A percentile compares a stretch with the other conserved stretches of the same genome.
phyloP scores from a whole-genome alignment of 2,888 invertebrate genomes.

The Notodonta ziczac region DNA sequence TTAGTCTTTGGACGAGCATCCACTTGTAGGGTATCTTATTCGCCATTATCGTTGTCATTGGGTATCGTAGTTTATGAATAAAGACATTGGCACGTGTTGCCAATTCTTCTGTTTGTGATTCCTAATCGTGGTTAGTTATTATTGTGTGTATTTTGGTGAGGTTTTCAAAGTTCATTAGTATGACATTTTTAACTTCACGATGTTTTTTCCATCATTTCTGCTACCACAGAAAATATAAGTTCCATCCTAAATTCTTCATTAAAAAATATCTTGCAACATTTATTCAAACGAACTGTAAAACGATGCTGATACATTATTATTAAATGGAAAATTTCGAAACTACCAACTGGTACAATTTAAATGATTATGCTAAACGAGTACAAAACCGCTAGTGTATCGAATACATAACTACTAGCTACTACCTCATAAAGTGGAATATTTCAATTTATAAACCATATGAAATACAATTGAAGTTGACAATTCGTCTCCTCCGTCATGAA shows the following conservation, averaged over 20 bases:
- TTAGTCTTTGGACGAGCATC: not conserved
- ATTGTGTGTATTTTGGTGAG: not conserved
- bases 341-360: not conserved
- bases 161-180: not conserved
- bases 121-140: not conserved
- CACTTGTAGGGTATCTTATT: conserved; percentile 5
- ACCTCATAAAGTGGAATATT: conserved; percentile 22
- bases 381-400: conserved; percentile 11
- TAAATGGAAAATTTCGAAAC: not conserved
- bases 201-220: too few relatives aligned
- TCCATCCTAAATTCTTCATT: too few relatives aligned
- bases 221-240: too few relatives aligned
- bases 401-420: conserved; percentile 22
- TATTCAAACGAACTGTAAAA: too few relatives aligned
- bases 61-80: not conserved
- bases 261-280: too few relatives aligned
- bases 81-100: conserved; percentile 1
- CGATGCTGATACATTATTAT: too few relatives aligned
- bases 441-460: conserved; percentile 24
- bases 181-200: too few relatives aligned
- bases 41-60: not conserved
- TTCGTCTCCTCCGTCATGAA: conserved; percentile 36
- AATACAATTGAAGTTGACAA: conserved; percentile 3
- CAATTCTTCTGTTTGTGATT: not conserved
- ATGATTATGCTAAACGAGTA: conserved; percentile 4